Conservation (phyloP, 2,888 invertebrate species). For the Agonopterix arenella region DNA sequence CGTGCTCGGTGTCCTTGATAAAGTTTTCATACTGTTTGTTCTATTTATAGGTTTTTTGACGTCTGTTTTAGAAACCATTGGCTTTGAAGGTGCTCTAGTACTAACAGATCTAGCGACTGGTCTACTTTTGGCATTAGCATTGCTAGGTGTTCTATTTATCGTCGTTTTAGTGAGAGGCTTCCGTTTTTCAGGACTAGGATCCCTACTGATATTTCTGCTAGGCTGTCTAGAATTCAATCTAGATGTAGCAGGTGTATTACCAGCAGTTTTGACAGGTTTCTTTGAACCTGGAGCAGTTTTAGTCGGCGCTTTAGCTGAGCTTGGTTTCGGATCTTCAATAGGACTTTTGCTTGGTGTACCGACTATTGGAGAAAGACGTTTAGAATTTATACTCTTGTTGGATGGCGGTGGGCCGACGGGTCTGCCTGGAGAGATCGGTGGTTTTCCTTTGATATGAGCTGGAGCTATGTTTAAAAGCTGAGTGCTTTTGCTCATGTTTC, state of each 20-base stretch:
- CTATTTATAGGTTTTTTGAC: constrained; percentile 54
- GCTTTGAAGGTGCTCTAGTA: constrained; percentile 45
- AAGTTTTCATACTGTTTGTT: constrained; percentile 61
- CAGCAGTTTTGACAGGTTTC: constrained; percentile 50
- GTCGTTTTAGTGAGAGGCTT: constrained; percentile 31
- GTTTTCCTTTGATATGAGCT: constrained; percentile 60
- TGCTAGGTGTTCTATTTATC: constrained; percentile 23
- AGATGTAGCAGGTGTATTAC: constrained; percentile 55
- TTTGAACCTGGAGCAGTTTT: constrained; percentile 43
- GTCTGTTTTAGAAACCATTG: constrained; percentile 43
- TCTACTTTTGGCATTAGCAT: constrained; percentile 16
- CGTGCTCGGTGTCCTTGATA: constrained; percentile 55
- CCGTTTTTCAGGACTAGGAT: constrained; percentile 62
- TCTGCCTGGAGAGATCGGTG: constrained; percentile 66
- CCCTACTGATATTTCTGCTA: constrained; percentile 57
- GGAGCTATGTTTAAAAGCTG: constrained; percentile 56
- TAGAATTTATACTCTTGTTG: constrained; percentile 59
- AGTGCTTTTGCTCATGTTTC: constrained; percentile 56
- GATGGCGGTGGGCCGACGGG: constrained; percentile 62
- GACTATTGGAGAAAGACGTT: constrained; percentile 68
- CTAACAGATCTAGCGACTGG: constrained; percentile 46
- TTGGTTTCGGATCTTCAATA: constrained; percentile 50
- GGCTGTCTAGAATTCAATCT: constrained; percentile 62
- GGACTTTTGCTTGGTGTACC: constrained; percentile 72
- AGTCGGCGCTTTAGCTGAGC: constrained; percentile 42